These are phyloP conservation scores for Epinephelus awoara DNA, from an alignment of 2,797 vertebrate genomes.

Conservation along the genomic window DNA sequence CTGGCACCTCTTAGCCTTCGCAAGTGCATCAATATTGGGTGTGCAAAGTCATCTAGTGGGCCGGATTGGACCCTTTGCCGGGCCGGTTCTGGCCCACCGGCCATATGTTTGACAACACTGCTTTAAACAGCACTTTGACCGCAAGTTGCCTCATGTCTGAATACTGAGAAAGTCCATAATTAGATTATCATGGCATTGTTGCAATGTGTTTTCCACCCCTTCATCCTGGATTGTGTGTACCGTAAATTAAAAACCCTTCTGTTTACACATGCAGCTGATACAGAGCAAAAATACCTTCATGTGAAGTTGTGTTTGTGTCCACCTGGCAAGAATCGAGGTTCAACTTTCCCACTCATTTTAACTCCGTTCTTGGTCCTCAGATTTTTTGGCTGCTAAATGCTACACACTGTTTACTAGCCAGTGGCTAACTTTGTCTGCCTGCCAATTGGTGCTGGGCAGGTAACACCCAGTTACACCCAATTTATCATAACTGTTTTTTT, in stretches of 20 bases:
- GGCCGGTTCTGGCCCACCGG: too few species aligned
- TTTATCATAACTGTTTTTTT: background rate
- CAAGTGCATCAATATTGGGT: too few species aligned
- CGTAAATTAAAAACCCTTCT: background rate
- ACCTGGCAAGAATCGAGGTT: background rate
- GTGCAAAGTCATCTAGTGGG: too few species aligned
- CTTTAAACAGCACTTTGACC: background rate
- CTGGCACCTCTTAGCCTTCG: too few species aligned
- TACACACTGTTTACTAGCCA: background rate
- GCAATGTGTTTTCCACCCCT: background rate
- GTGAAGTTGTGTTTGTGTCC: too few species aligned
- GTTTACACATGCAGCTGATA: background rate
- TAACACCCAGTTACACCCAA: background rate
- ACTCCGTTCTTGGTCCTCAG: background rate
- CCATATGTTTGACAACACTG: too few species aligned
- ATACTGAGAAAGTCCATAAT: too few species aligned
- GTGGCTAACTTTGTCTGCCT: background rate
- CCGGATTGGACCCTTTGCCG: too few species aligned
- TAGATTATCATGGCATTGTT: too few species aligned
- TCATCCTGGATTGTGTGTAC: background rate
- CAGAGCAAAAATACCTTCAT: background rate
- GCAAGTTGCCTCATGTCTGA: too few species aligned
- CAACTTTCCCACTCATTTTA: background rate
- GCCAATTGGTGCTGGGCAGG: background rate
- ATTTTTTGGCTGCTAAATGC: background rate